Conservation (phyloP, 35 echinoderm and acorn worm genomes). For the Nesometra sesokonis region DNA sequence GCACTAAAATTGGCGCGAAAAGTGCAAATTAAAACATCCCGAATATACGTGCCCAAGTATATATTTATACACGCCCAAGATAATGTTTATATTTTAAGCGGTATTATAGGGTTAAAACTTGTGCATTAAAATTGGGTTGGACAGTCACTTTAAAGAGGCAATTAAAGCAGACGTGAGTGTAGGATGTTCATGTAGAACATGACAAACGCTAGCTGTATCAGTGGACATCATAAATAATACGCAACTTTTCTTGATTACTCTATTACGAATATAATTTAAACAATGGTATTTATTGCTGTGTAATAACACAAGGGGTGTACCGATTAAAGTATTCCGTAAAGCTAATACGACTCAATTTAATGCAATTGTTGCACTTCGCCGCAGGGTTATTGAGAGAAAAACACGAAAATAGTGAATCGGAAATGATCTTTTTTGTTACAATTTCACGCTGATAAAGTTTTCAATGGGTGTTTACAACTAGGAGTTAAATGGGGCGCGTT, state of each 20-base stretch:
- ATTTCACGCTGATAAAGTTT: not conserved
- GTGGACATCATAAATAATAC: not conserved
- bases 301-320: not conserved
- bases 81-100: too few relatives aligned
- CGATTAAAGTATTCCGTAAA: not conserved
- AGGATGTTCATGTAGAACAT: not conserved
- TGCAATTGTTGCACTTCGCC: not conserved
- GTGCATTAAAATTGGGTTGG: too few relatives aligned
- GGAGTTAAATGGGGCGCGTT: not conserved
- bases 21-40: too few relatives aligned
- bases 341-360: not conserved
- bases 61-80: too few relatives aligned
- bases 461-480: not conserved
- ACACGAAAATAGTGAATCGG: not conserved
- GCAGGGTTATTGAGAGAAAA: not conserved
- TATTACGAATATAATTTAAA: not conserved
- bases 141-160: not conserved
- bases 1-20: too few relatives aligned
- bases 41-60: too few relatives aligned
- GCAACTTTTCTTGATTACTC: not conserved
- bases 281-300: not conserved
- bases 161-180: too few relatives aligned
- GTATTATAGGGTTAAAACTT: too few relatives aligned
- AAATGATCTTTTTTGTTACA: not conserved
- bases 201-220: not conserved